Conservation (phyloP, 2,113 vertebrate genomes). For the Pycnonotus jocosus region DNA sequence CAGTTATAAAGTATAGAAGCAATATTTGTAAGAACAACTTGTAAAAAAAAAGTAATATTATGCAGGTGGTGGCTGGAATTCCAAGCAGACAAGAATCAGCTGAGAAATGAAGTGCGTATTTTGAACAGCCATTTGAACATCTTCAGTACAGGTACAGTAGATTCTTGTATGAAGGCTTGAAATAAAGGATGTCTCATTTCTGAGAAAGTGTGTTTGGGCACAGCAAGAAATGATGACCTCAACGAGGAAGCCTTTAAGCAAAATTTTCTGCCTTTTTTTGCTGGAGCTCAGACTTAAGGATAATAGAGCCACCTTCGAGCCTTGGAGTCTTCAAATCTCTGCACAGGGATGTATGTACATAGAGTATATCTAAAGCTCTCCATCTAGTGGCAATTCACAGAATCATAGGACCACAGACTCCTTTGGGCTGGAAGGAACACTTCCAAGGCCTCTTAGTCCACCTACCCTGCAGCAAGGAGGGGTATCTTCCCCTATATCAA, state of each 20-base stretch:
- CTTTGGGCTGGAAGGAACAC: neutral
- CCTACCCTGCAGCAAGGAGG: neutral
- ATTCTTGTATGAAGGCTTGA: neutral
- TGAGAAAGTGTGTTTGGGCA: neutral
- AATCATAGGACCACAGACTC: neutral
- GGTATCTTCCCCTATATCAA: neutral
- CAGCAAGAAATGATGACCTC: neutral
- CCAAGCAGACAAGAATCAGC: neutral
- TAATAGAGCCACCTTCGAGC: neutral
- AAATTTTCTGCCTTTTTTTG: neutral
- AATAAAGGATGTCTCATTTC: neutral
- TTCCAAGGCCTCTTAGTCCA: neutral
- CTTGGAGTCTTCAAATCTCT: neutral
- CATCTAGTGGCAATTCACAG: slow-evolving; percentile 37
- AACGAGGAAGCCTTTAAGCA: neutral
- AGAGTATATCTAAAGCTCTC: slow-evolving; percentile 22
- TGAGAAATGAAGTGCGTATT: neutral
- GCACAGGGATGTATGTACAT: accelerated
- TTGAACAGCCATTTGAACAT: neutral
- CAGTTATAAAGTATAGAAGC: neutral
- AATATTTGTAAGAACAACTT: neutral
- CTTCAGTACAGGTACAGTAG: neutral
- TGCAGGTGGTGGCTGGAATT: neutral
- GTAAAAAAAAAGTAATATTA: neutral
- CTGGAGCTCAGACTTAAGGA: neutral